Conservation (phyloP, 2,888 invertebrate species). For the Brenthis hecate region DNA sequence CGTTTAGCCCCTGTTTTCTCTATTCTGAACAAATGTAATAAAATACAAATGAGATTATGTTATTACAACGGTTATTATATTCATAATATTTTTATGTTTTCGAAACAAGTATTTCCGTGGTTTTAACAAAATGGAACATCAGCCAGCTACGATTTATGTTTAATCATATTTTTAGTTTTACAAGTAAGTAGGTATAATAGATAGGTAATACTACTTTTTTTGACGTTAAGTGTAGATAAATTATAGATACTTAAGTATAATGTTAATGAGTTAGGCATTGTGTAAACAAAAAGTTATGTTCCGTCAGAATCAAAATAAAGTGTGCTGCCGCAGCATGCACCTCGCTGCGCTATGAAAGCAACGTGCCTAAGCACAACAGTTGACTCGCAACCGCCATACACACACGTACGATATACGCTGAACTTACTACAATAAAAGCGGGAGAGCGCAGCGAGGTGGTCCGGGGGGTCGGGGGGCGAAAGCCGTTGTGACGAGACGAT, state of each 20-base stretch:
- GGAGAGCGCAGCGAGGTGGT: constrained; percentile 49
- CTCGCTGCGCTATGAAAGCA: constrained; percentile 67
- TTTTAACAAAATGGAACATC: neutral
- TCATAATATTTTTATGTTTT: constrained; percentile 4
- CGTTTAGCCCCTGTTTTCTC: constrained; percentile 12
- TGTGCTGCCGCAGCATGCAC: constrained; percentile 50
- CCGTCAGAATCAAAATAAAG: neutral
- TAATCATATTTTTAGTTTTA: no score
- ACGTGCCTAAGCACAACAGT: constrained; percentile 75
- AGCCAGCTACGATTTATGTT: no score
- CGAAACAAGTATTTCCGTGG: constrained; percentile 1
- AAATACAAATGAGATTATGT: constrained; percentile 19
- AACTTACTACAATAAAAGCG: constrained; percentile 66
- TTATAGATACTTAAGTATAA: neutral
- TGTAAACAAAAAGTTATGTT: neutral
- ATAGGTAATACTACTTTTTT: no score
- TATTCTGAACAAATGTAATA: constrained; percentile 16
- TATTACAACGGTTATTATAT: constrained; percentile 14
- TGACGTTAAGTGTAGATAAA: no score
- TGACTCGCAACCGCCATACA: constrained; percentile 71
- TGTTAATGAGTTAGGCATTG: neutral
- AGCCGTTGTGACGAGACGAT: constrained; percentile 75
- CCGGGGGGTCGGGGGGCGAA: constrained; percentile 52
- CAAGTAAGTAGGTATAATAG: no score
- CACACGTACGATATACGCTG: constrained; percentile 49